A percentile compares a stretch with the other conserved stretches of the same genome.
These are phyloP conservation scores for Ctenosaura bakeri DNA, from an alignment of 2,797 vertebrate species.

Conservation along the genomic window DNA sequence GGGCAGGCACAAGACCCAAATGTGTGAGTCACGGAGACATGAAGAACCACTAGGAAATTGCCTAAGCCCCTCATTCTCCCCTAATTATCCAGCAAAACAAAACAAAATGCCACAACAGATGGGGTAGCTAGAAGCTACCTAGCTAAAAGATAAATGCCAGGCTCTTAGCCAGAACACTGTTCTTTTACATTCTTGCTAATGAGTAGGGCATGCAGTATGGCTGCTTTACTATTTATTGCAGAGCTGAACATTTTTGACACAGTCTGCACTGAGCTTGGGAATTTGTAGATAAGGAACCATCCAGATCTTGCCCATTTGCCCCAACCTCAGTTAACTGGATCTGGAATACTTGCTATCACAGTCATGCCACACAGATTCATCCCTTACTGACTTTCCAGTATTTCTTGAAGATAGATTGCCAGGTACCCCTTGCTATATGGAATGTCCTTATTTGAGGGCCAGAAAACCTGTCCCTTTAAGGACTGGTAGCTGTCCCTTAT, in stretches of 20 bases:
- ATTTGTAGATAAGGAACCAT: not conserved
- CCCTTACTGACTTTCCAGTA: not conserved
- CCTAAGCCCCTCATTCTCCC: not conserved
- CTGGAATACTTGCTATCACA: not conserved
- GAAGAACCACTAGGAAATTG: not conserved
- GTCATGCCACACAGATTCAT: not conserved
- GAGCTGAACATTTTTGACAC: not conserved
- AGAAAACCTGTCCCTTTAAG: too few species aligned
- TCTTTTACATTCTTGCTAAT: not conserved
- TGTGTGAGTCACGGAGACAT: too few species aligned
- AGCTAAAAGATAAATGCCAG: not conserved
- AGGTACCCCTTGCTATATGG: too few species aligned
- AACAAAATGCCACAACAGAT: too few species aligned
- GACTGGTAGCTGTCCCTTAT: too few species aligned
- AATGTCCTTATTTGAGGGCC: too few species aligned
- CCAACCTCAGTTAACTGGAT: not conserved
- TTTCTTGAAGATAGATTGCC: too few species aligned
- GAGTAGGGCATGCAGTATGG: slow-evolving; percentile 23
- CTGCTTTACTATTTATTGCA: not conserved
- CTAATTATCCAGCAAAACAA: not conserved
- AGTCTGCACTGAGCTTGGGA: not conserved
- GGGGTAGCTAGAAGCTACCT: slow-evolving; percentile 1
- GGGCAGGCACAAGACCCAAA: not conserved
- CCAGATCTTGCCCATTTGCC: not conserved
- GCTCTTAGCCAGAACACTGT: not conserved